phyloP scores from a whole-genome alignment of 1,140 invertebrate genomes.

The Drosophila pachea region DNA sequence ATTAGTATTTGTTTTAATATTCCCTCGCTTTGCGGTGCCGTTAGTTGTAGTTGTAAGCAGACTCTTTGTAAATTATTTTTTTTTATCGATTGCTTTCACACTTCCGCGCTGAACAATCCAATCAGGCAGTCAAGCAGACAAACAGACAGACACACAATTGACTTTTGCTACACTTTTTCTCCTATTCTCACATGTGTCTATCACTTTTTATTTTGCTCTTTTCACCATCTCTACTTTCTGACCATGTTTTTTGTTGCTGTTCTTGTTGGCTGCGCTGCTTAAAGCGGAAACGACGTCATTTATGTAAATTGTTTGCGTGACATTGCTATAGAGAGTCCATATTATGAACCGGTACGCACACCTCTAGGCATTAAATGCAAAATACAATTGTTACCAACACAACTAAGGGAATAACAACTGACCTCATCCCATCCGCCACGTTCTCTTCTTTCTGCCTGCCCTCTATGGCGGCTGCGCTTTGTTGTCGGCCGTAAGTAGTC shows the following conservation, averaged over 20 bases:
- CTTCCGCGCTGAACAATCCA: conserved; percentile 42
- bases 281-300: conserved; percentile 72
- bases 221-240: conserved; percentile 24
- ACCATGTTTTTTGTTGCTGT: conserved; percentile 37
- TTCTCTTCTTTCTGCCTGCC: background rate
- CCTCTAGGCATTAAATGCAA: conserved; percentile 37
- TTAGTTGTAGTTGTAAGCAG: conserved; percentile 24
- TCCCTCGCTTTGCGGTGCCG: conserved; percentile 13
- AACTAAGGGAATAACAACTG: background rate
- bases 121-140: conserved; percentile 38
- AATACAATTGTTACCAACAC: conserved; percentile 20
- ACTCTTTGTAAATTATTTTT: conserved; percentile 48
- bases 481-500: conserved; percentile 20
- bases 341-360: conserved; percentile 55
- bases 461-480: conserved; percentile 32
- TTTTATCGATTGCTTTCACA: conserved; percentile 55
- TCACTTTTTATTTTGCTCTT: conserved; percentile 38
- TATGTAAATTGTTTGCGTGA: conserved; percentile 77
- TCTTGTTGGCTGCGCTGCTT: conserved; percentile 46
- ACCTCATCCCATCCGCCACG: background rate
- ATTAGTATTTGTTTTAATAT: background rate
- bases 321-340: conserved; percentile 60
- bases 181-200: conserved; percentile 25
- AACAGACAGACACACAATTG: conserved; percentile 40
- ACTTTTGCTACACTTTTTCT: conserved; percentile 42